These are phyloP conservation scores for Protodeltote pygarga DNA, from an alignment of 2,888 invertebrate species.

Conservation along the genomic window DNA sequence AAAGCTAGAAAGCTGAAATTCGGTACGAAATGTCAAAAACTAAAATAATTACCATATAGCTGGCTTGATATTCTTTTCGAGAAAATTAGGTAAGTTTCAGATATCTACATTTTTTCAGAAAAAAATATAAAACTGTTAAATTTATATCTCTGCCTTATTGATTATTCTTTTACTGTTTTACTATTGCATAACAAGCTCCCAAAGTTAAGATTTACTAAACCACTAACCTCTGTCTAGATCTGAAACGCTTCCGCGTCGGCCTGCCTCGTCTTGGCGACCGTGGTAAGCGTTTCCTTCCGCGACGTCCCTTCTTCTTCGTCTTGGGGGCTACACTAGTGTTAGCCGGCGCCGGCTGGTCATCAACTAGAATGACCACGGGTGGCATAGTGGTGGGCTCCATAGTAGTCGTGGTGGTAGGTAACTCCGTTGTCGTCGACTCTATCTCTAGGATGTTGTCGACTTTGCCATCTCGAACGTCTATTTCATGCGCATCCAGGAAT, in stretches of 20 bases:
- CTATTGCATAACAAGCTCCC: too few species aligned
- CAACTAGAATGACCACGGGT: constrained; percentile 79
- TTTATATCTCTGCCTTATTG: constrained; percentile 27
- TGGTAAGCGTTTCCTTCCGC: constrained; percentile 74
- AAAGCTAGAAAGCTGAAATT: too few species aligned
- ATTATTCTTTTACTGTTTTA: too few species aligned
- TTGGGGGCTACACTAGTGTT: constrained; percentile 69
- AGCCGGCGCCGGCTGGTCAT: constrained; percentile 77
- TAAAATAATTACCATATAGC: too few species aligned
- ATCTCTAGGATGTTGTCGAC: constrained; percentile 71
- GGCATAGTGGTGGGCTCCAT: constrained; percentile 68
- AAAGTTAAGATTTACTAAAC: too few species aligned
- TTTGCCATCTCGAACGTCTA: constrained; percentile 79
- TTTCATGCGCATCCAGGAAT: constrained; percentile 90
- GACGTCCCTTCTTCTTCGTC: constrained; percentile 69
- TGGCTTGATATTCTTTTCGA: too few species aligned
- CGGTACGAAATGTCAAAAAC: too few species aligned
- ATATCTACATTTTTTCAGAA: too few species aligned
- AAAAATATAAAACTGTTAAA: too few species aligned
- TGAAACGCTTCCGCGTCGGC: constrained; percentile 82
- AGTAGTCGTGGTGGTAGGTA: constrained; percentile 63
- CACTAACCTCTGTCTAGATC: constrained; percentile 71
- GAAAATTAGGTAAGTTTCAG: too few species aligned
- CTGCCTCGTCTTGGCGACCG: constrained; percentile 78
- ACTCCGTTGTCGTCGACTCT: constrained; percentile 71